phyloP scores from a whole-genome alignment of 2,797 vertebrate genomes.

The Morus bassanus region DNA sequence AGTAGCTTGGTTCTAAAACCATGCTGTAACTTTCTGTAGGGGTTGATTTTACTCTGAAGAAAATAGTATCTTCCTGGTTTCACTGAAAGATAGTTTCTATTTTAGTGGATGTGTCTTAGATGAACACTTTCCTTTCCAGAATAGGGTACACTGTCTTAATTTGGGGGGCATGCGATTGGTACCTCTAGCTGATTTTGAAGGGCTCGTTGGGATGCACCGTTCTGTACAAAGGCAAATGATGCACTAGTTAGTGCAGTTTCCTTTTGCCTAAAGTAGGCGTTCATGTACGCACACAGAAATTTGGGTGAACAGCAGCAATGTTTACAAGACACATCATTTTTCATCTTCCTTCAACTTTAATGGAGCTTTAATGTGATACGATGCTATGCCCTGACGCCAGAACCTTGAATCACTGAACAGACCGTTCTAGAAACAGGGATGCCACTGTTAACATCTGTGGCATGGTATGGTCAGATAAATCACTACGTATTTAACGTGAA shows the following conservation, averaged over 20 bases:
- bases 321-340: rapidly evolving
- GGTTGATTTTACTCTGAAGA: neutral
- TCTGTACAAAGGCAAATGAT: neutral
- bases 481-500: neutral
- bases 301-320: neutral
- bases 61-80: neutral
- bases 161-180: neutral
- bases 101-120: neutral
- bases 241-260: neutral
- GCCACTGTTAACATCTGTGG: neutral
- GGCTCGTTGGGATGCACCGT: rapidly evolving
- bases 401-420: neutral
- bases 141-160: neutral
- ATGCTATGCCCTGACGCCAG: neutral
- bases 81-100: neutral
- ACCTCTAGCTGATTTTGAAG: neutral
- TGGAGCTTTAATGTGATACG: neutral
- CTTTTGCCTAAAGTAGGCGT: neutral
- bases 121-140: neutral
- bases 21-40: neutral
- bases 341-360: neutral
- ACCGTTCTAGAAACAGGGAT: neutral
- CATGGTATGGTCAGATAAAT: neutral
- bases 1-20: neutral
- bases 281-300: neutral